Conservation (phyloP, 2,113 vertebrate species). For the Phyllostomus discolor region DNA sequence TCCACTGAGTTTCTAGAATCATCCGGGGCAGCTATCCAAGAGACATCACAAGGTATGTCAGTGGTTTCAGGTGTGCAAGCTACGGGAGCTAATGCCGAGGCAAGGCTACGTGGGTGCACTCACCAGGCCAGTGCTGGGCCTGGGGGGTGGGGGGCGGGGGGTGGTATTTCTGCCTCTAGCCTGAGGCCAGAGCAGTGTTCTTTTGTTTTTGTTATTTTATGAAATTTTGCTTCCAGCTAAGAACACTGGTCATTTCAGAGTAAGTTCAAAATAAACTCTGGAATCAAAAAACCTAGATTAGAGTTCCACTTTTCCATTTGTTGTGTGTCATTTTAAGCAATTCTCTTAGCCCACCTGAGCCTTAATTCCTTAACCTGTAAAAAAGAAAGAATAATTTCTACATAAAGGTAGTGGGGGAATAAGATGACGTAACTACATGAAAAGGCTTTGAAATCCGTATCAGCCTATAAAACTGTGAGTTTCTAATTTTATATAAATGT, state of each 20-base stretch:
- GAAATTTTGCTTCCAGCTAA: not conserved
- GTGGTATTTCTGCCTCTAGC: not conserved
- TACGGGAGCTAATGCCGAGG: rapidly evolving
- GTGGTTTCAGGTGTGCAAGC: not conserved
- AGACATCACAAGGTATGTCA: not conserved
- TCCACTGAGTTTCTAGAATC: not conserved
- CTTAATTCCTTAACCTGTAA: not conserved
- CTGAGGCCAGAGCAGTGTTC: not conserved
- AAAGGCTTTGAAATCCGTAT: not conserved
- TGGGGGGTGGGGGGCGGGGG: rapidly evolving
- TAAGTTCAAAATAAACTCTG: not conserved
- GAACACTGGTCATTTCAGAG: not conserved
- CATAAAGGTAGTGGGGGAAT: not conserved
- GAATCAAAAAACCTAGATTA: not conserved
- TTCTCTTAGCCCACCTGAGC: not conserved
- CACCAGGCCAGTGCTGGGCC: not conserved
- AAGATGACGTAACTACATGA: not conserved
- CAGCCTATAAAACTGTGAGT: not conserved
- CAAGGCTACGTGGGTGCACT: not conserved
- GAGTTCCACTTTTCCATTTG: not conserved
- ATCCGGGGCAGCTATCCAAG: not conserved
- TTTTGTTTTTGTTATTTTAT: not conserved
- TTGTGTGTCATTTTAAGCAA: not conserved
- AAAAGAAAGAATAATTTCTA: not conserved
- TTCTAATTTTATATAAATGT: not conserved